A percentile compares a stretch with the other conserved stretches of the same genome.
These are phyloP conservation scores for Peromyscus aztecus DNA, from an alignment of 2,797 vertebrate genomes.

Conservation along the genomic window DNA sequence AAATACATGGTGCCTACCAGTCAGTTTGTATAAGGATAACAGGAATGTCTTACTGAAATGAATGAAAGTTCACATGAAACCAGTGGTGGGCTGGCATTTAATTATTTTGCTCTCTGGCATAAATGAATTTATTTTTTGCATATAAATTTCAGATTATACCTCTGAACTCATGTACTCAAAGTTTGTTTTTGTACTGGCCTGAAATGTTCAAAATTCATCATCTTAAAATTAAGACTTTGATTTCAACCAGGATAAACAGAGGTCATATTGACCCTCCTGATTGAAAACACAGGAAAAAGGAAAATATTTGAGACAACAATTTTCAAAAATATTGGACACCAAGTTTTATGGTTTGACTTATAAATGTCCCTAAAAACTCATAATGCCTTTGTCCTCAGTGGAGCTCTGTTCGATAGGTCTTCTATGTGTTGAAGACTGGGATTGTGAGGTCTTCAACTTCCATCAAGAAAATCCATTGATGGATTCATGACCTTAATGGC, in stretches of 20 bases:
- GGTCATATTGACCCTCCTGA: not conserved
- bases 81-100: not conserved
- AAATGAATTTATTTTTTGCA: not conserved
- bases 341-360: not conserved
- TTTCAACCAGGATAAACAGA: not conserved
- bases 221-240: constrained; percentile 1
- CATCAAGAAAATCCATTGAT: not conserved
- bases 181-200: not conserved
- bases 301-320: not conserved
- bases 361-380: not conserved
- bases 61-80: not conserved
- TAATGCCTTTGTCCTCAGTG: not conserved
- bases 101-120: not conserved
- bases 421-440: not conserved
- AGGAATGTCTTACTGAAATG: not conserved
- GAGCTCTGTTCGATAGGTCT: not conserved
- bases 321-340: constrained; percentile 13
- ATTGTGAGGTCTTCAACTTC: not conserved
- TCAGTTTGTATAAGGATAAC: not conserved
- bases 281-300: not conserved
- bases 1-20: not conserved
- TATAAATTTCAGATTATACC: not conserved
- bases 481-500: not conserved
- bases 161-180: constrained; percentile 19
- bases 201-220: constrained; percentile 49